Evolutionary conservation across 2,797 vertebrate species (phyloP), one percentile per base, ranked within the genome.

Genomic region (Florisuga fusca): DNA sequence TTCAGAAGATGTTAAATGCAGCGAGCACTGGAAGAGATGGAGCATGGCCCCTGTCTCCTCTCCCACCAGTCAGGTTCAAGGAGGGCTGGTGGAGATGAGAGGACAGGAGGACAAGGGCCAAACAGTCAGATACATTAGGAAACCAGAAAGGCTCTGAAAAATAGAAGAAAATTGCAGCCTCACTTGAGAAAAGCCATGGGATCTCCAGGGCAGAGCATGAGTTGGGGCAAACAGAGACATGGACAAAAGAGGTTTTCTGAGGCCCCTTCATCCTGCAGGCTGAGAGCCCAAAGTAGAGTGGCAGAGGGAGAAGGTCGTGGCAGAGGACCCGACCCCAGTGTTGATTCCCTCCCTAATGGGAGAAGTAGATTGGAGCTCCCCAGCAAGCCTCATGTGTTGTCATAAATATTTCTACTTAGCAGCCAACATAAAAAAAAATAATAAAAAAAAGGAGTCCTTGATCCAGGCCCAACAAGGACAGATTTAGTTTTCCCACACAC

Each of bases 401-500:
- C n/a, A n/a, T 34, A 92, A 95, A 78, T 46, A 79, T 78, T 90
- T 75, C 81, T 71, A 6, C 89, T 82, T 20, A 26, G 53, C 5
- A 6, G 82, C 61, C 57, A 45, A 74, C 48, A 54, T 12, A 22
- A 59, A 85, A 67, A 45, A 0, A 12, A 76, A 15, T n/a, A 33
- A 61, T 0, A 36, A 41, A 41, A 41, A 41, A 41, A 41, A 13
- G 13, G 1, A 83, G 82, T 41, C 90, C 84, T 92, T 85, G 72
- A 82, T 76, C 45, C 50, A 77, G 53, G 41, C 36, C 13, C 25
- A n/a, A 46, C 84, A 92, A 91, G 75, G 82, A 91, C 81, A 89
- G 12, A 4, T 10, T 1, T 0, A 4, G 5, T 14, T 25, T 2
- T 5, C 9, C 10, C 8, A 41, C 8, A 0, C 7, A 61, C 16